Evolutionary conservation across 2,113 vertebrate species (phyloP).

Genomic region (Acrocephalus kingi): DNA sequence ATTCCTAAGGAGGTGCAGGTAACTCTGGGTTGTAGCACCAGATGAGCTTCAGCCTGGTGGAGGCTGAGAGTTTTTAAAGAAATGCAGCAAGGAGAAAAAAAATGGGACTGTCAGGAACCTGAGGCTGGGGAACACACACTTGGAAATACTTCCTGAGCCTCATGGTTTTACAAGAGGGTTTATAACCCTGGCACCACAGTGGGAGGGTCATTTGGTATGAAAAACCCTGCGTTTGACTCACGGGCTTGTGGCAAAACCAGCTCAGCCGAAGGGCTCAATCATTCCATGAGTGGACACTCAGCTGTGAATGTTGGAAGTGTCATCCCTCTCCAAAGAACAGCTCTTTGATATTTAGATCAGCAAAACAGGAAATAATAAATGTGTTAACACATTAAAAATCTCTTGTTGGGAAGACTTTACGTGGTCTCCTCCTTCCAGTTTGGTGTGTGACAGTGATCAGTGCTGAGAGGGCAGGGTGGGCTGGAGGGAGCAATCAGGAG

Average conservation of each 20-base stretch:
- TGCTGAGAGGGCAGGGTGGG: background rate
- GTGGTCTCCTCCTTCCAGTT: background rate
- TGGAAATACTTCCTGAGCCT: background rate
- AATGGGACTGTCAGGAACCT: background rate
- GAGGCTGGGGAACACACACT: background rate
- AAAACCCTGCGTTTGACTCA: background rate
- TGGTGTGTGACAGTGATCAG: conserved; percentile 3
- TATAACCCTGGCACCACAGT: background rate
- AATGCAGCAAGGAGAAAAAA: background rate
- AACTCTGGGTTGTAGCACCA: background rate
- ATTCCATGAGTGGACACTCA: background rate
- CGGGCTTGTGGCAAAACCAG: background rate
- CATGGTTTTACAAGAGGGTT: background rate
- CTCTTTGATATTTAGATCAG: conserved; percentile 37
- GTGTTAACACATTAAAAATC: conserved; percentile 37
- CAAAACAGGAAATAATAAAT: conserved; percentile 48
- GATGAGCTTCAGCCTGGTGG: background rate
- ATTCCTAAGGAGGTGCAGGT: background rate
- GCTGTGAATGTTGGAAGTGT: background rate
- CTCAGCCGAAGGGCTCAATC: background rate
- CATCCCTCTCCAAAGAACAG: background rate
- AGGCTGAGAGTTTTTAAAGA: background rate
- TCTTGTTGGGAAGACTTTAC: background rate
- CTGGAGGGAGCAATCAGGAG: background rate
- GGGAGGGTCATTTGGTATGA: background rate